A percentile compares a stretch with the other conserved stretches of the same genome.
Evolutionary conservation across 2,113 vertebrate species (phyloP).

Genomic region (Tor tambroides): DNA sequence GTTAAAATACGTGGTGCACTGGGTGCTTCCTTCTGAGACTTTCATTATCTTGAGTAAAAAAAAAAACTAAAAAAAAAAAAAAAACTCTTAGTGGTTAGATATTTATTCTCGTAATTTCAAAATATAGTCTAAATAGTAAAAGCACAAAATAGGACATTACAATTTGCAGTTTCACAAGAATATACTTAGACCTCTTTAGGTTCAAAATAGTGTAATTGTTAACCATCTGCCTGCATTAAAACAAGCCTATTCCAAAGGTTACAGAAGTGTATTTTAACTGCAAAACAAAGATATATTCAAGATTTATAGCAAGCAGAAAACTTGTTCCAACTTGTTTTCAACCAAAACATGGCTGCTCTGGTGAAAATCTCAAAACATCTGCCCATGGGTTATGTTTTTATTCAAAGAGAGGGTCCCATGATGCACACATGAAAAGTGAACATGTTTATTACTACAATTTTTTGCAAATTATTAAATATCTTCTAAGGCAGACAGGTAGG

Average conservation of each 20-base stretch:
- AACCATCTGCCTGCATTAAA: neutral
- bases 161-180: neutral
- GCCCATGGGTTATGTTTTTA: neutral
- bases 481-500: neutral
- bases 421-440: neutral
- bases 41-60: neutral
- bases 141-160: neutral
- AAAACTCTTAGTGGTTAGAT: neutral
- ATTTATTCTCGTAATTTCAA: neutral
- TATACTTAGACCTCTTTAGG: neutral
- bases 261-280: neutral
- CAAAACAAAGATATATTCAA: neutral
- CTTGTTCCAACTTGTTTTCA: neutral
- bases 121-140: neutral
- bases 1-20: too few species aligned
- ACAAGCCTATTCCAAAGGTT: neutral
- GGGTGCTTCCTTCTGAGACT: slow-evolving; percentile 4
- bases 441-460: neutral
- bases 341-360: neutral
- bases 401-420: neutral
- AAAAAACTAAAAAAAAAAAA: too few species aligned
- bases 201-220: neutral
- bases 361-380: neutral
- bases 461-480: neutral
- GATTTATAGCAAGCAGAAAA: too few species aligned